These are phyloP conservation scores for Phaenicophaeus curvirostris DNA, from an alignment of 2,797 vertebrate species.

Conservation along the genomic window DNA sequence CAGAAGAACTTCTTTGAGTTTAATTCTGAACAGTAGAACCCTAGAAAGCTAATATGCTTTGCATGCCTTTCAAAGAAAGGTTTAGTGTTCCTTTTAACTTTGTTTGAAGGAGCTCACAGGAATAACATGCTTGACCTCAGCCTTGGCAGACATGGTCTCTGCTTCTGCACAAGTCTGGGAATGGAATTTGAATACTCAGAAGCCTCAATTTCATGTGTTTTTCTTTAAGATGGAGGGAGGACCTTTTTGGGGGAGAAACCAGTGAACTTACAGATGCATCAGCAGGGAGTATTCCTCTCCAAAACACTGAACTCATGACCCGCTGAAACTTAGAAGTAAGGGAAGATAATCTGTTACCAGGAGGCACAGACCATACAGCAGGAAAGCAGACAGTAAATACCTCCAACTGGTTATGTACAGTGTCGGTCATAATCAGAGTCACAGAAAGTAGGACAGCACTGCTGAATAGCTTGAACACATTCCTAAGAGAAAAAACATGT, in stretches of 20 bases:
- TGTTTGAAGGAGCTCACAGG: conserved; percentile 6
- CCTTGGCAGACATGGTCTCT: conserved; percentile 46
- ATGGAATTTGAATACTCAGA: conserved; percentile 39
- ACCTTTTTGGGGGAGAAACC: not conserved
- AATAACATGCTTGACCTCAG: conserved; percentile 53
- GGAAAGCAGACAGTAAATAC: not conserved
- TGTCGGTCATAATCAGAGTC: not conserved
- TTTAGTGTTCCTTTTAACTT: conserved; percentile 23
- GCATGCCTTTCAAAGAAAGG: not conserved
- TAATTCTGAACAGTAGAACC: not conserved
- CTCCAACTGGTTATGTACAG: not conserved
- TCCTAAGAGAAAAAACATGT: not conserved
- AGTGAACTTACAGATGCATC: not conserved
- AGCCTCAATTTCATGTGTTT: not conserved
- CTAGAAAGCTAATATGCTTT: not conserved
- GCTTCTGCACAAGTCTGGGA: conserved; percentile 40
- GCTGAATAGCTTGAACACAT: not conserved
- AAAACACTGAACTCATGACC: not conserved
- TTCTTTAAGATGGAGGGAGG: not conserved
- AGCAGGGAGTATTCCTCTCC: not conserved
- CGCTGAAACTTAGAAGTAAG: not conserved
- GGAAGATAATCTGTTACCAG: not conserved
- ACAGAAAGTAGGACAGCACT: not conserved
- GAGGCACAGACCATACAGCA: not conserved
- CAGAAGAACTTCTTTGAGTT: not conserved